Evolutionary conservation across 2,113 vertebrate species (phyloP).

Genomic region (Cyanistes caeruleus): DNA sequence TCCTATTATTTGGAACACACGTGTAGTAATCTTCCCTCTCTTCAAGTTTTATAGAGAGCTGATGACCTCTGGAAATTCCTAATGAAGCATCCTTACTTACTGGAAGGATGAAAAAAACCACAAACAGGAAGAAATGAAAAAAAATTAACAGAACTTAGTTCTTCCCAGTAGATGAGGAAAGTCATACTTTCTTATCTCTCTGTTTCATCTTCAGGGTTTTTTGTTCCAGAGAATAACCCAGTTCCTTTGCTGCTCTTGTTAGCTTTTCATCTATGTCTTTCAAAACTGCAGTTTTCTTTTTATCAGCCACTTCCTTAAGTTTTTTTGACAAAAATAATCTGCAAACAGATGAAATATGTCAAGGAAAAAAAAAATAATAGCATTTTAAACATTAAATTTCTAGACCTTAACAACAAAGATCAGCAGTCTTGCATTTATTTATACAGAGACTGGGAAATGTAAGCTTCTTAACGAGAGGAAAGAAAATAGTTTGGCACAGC

Average conservation of each 20-base stretch:
- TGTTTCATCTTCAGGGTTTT: constrained; percentile 89
- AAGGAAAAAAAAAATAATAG: neutral
- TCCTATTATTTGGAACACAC: neutral
- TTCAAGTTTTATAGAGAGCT: neutral
- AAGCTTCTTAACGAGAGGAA: neutral
- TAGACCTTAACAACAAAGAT: neutral
- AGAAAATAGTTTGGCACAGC: neutral
- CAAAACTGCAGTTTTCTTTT: constrained; percentile 75
- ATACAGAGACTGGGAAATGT: neutral
- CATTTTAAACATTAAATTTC: neutral
- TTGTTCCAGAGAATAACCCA: constrained; percentile 88
- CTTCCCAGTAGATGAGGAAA: constrained; percentile 19
- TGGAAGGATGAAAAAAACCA: neutral
- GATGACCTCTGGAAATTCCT: neutral
- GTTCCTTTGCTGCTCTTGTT: constrained; percentile 77
- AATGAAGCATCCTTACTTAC: neutral
- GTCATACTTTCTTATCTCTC: constrained; percentile 90
- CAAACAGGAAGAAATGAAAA: neutral
- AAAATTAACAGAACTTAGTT: constrained; percentile 15
- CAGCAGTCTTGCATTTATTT: neutral
- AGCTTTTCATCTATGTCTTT: constrained; percentile 84
- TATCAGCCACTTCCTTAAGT: constrained; percentile 80
- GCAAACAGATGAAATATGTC: constrained; percentile 48
- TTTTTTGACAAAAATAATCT: constrained; percentile 86
- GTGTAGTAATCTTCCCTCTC: neutral